Base-by-base conservation (phyloP, 2,797 vertebrate species). In the Okamejei kenojei region DNA sequence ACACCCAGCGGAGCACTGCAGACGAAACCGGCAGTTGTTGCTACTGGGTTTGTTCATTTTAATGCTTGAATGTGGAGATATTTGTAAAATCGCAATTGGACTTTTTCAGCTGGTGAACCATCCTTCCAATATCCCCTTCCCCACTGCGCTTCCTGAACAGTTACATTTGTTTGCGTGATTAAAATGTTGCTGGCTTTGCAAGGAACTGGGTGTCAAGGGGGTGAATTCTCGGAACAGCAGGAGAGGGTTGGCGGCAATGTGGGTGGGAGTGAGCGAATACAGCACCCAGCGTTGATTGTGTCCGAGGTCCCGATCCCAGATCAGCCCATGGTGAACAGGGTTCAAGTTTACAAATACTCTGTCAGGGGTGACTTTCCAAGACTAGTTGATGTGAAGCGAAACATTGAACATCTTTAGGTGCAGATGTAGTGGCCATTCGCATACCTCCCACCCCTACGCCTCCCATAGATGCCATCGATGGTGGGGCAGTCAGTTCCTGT, bases 41-140 rank as follows among this genome's bases (percentile, higher is more conserved):
- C 71, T 7, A 54, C 35, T 76, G 71, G 71, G 45, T 92, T 91
- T 92, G 71, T 29, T 35, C 13, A 58, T 92, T 91, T 91, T 54
- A 92, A 54, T 74, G 90, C 71, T 92, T 92, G 90, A 74, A 92
- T 13, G 68, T 35, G 90, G 90, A n/a, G 90, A 92, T 74, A 29
- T 15, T n/a, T 92, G 90, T 92, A 71, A 92, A 92, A 92, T 71
- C 71, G n/a, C 90, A n/a, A 6, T 38, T n/a, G 13, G 38, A 35
- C 73, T 76, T 76, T 74, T 76, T 76, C 45, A 92, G 26, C 71
- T 92, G 90, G 38, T 84, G 81, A 29, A 15, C 13, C 54, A 26
- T n/a, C 6, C 81, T 61, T 29, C 32, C 88, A 21, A 1, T 35
- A 7, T 38, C 79, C 38, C 79, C 38, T 13, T 13, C n/a, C 19